phyloP scores from a whole-genome alignment of 2,113 vertebrate genomes.

The Tamias sibiricus region DNA sequence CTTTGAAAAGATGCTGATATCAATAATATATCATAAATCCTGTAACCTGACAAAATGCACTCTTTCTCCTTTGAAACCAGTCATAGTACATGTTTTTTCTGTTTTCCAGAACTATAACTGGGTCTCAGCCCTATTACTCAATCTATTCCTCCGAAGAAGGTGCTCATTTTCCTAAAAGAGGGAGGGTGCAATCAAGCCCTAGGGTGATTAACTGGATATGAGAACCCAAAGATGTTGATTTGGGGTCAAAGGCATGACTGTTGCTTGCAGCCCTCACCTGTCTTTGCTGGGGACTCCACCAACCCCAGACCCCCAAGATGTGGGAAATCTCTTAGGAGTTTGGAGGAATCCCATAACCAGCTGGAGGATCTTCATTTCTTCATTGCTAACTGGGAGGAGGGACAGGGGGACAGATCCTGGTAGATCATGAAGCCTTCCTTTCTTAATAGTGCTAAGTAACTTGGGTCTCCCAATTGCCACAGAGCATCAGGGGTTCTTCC shows the following conservation, averaged over 20 bases:
- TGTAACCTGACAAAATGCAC: neutral
- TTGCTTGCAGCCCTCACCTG: neutral
- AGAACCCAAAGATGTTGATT: neutral
- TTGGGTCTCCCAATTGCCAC: neutral
- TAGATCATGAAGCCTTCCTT: neutral
- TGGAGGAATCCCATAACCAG: neutral
- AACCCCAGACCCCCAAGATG: neutral
- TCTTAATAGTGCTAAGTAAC: neutral
- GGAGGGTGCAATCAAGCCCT: neutral
- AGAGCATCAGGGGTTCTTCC: neutral
- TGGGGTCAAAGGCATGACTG: neutral
- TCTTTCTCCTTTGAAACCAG: neutral
- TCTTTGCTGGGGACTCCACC: neutral
- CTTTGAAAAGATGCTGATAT: neutral
- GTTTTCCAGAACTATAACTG: neutral
- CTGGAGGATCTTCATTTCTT: neutral
- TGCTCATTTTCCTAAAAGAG: neutral
- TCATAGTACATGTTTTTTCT: neutral
- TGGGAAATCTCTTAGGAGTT: neutral
- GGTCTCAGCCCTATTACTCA: neutral
- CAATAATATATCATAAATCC: neutral
- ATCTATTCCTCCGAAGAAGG: neutral
- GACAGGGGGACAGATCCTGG: neutral
- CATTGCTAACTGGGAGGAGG: neutral
- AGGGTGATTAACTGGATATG: neutral